phyloP scores from a whole-genome alignment of 1,140 invertebrate species.

The Atta colombica region DNA sequence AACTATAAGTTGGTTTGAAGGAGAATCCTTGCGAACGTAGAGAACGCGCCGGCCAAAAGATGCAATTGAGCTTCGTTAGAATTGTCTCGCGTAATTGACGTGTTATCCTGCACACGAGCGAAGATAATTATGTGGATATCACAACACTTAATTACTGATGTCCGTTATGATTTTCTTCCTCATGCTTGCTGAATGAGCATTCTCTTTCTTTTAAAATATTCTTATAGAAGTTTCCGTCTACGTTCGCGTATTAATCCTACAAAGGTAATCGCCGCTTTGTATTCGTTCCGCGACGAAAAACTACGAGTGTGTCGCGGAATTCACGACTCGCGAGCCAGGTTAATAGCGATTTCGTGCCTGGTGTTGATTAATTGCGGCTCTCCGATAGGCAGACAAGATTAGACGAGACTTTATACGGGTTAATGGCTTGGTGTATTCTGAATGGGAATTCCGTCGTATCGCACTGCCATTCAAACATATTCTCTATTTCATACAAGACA shows the following conservation, averaged over 20 bases:
- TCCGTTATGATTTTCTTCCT: conserved; percentile 58
- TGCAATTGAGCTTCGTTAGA: conserved; percentile 67
- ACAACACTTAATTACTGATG: conserved; percentile 63
- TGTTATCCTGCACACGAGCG: conserved; percentile 39
- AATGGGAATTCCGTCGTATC: conserved; percentile 45
- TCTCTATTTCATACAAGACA: neutral
- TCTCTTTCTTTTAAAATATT: neutral
- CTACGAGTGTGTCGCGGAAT: conserved; percentile 30
- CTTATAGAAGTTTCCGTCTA: neutral
- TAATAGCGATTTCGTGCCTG: conserved; percentile 31
- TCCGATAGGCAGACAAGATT: conserved; percentile 24
- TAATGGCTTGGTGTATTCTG: conserved; percentile 21
- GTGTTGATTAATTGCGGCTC: conserved; percentile 51
- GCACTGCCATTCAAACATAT: conserved; percentile 13
- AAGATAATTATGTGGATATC: conserved; percentile 65
- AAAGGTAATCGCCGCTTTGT: neutral
- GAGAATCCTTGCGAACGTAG: neutral
- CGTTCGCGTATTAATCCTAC: conserved; percentile 20
- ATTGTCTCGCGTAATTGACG: conserved; percentile 63
- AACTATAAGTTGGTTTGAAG: neutral
- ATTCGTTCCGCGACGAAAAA: conserved; percentile 1
- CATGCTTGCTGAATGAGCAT: neutral
- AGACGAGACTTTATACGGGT: conserved; percentile 13
- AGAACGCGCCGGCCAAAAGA: conserved; percentile 39
- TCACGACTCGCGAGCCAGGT: conserved; percentile 31